phyloP scores from a whole-genome alignment of 2,797 vertebrate genomes.

The Phrynocephalus vlangalii region DNA sequence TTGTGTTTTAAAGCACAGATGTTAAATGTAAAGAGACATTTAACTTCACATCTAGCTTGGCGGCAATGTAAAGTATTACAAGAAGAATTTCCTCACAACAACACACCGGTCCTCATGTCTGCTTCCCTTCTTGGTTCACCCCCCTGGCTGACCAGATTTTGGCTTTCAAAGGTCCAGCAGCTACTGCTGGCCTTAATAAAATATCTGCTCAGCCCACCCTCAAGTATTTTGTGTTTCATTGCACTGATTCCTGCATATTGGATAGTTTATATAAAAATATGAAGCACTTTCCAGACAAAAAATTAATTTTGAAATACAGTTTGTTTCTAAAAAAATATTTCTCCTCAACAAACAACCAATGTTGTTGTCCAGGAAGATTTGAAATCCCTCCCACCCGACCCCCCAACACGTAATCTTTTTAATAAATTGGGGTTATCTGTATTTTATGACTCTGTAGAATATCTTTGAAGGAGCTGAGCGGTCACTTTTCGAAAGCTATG shows the following conservation, averaged over 20 bases:
- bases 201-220: background rate
- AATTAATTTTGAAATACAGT: slow-evolving; percentile 4
- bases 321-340: slow-evolving; percentile 27
- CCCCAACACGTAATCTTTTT: background rate
- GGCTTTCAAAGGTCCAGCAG: background rate
- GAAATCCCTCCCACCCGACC: background rate
- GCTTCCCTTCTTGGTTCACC: background rate
- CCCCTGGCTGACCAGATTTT: background rate
- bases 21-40: background rate
- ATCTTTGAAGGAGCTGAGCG: slow-evolving; percentile 13
- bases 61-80: background rate
- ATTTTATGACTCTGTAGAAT: slow-evolving; percentile 31
- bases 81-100: background rate
- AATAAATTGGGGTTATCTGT: slow-evolving; percentile 22
- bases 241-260: background rate
- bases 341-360: slow-evolving; percentile 11
- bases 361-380: background rate
- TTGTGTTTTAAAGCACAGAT: background rate
- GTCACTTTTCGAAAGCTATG: slow-evolving; percentile 23
- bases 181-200: background rate
- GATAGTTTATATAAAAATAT: slow-evolving; percentile 11
- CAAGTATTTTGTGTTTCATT: slow-evolving; percentile 8
- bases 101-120: background rate
- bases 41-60: background rate
- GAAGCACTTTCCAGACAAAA: background rate